Evolutionary conservation across 1,140 invertebrate genomes (phyloP).

Genomic region (Metopolophium dirhodum): DNA sequence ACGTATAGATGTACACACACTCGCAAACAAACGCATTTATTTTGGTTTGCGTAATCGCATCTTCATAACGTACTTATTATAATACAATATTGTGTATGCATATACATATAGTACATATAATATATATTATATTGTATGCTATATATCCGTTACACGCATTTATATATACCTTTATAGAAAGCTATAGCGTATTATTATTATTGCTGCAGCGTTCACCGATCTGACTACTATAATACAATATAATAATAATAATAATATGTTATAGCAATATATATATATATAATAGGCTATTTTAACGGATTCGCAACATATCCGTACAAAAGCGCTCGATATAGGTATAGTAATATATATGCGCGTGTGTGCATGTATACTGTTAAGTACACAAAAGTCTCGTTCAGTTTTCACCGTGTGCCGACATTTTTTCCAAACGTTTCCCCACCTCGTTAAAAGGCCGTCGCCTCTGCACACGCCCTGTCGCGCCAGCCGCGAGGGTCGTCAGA

Average conservation of each 20-base stretch:
- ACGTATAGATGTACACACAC: neutral
- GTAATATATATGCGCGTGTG: neutral
- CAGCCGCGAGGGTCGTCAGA: neutral
- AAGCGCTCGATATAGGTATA: neutral
- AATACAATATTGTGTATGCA: neutral
- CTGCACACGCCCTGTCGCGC: neutral
- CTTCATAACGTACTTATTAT: slow-evolving; percentile 8
- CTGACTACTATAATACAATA: neutral
- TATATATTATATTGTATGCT: too few species aligned
- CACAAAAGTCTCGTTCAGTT: neutral
- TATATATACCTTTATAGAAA: neutral
- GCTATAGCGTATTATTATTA: neutral
- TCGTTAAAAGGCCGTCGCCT: neutral
- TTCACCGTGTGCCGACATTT: neutral
- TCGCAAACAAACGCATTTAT: neutral
- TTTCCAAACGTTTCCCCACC: neutral
- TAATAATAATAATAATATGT: neutral
- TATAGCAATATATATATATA: neutral
- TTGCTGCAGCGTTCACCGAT: neutral
- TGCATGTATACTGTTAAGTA: neutral
- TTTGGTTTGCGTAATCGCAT: neutral
- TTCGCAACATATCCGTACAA: neutral
- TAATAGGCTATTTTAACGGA: neutral
- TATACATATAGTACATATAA: neutral
- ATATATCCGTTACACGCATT: neutral